Evolutionary conservation across 1,140 invertebrate species (phyloP), one percentile per base, ranked within the genome.

Genomic region (Lucilia cuprina): DNA sequence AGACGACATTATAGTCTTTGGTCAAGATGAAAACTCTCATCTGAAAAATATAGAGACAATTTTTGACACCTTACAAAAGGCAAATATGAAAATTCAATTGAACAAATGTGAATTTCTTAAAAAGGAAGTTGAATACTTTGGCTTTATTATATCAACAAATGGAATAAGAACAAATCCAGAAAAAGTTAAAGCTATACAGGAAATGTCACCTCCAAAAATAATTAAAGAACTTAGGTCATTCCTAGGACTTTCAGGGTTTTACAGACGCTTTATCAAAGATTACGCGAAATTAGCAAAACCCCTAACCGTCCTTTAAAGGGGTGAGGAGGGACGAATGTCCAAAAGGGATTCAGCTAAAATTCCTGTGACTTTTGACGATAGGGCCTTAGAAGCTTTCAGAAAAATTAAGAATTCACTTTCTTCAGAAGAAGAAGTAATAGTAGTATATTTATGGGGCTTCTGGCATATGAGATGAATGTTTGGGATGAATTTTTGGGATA

Each of bases 21-120:
- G 77, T 9, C 30, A 84, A 55, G 41, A 80, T 75, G 77, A 74
- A 19, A 13, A 82, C 12, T 35, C 35, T 49, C 83, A 84, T 70
- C 47, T 84, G n/a, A n/a, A 82, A 14, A 65, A 82, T 50, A 47
- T 84, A 3, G 30, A 50, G 10, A 83, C 55, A 5, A 74, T 84
- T 30, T 84, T 84, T 25, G 3, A 70, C 4, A 84, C 83, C 47
- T 84, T 93, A 7, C 65, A 86, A 30, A 82, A 86, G 19, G 89
- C 91, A 13, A 88, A 89, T 35, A 85, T 93, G 3, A 93, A 91
- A 70, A 86, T 93, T 7, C 92, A 92, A 47, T 84, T 91, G 2
- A 84, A 87, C 83, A 92, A 93, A 87, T 91, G 88, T 78, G 83
- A 90, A 77, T 92, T 93, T 84, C 89, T 87, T 12, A 85, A 87